A percentile compares a stretch with the other conserved stretches of the same genome.
Conservation (phyloP, 2,888 invertebrate species). For the Glaucopsyche alexis region DNA sequence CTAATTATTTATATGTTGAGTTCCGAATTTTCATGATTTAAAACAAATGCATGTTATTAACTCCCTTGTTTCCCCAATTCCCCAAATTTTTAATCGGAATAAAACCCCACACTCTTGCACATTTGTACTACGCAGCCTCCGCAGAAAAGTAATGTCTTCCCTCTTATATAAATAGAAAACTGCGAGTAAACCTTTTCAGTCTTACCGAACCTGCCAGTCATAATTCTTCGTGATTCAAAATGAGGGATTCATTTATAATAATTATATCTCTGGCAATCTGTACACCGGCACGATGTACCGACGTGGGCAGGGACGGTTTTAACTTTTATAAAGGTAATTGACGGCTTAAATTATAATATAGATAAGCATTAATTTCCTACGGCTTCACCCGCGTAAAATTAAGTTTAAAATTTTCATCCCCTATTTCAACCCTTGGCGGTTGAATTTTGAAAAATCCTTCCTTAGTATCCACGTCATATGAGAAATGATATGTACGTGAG, state of each 20-base stretch:
- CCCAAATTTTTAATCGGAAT: constrained; percentile 37
- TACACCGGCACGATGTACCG: constrained; percentile 50
- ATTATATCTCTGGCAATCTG: constrained; percentile 56
- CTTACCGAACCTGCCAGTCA: constrained; percentile 36
- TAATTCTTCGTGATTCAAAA: constrained; percentile 58
- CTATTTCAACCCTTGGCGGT: no score
- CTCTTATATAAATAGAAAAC: constrained; percentile 56
- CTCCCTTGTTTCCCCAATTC: no score
- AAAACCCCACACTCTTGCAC: constrained; percentile 36
- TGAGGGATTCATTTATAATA: constrained; percentile 65
- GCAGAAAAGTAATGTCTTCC: constrained; percentile 35
- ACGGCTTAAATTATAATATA: neutral
- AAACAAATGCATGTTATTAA: no score
- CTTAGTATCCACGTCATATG: no score
- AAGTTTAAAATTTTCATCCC: no score
- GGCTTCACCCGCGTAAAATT: no score
- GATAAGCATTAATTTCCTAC: no score
- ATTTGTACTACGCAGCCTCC: constrained; percentile 34
- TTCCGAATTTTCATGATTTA: no score
- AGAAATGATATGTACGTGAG: no score
- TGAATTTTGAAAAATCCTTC: no score
- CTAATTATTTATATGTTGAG: no score
- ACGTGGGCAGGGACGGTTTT: constrained; percentile 65
- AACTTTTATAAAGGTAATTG: constrained; percentile 70
- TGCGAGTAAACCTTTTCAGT: constrained; percentile 44